A percentile compares a stretch with the other conserved stretches of the same genome.
Conservation (phyloP, 2,888 invertebrate species). For the Halictus ligatus region DNA sequence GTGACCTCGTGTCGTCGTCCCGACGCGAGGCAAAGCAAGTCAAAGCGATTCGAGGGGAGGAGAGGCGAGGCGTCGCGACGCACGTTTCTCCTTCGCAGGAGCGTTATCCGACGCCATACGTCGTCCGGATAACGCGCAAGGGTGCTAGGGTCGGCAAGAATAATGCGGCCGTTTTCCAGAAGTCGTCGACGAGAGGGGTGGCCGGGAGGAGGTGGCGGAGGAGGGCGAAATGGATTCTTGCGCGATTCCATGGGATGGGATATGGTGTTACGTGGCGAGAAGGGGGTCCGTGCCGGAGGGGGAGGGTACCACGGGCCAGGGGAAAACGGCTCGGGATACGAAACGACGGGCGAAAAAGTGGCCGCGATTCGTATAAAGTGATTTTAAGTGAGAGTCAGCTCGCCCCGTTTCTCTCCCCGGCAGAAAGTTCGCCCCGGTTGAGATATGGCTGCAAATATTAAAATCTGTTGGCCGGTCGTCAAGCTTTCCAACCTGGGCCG, state of each 20-base stretch:
- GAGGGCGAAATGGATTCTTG: conserved; percentile 68
- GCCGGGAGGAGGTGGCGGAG: background rate
- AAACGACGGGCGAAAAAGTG: conserved; percentile 73
- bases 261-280: conserved; percentile 63
- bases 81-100: conserved; percentile 52
- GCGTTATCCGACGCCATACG: conserved; percentile 67
- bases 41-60: background rate
- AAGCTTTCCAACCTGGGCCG: conserved; percentile 41
- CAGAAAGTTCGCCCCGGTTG: conserved; percentile 74
- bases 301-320: conserved; percentile 1
- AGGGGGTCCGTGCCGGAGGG: background rate
- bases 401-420: conserved; percentile 61
- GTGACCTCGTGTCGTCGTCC: background rate
- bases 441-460: conserved; percentile 81
- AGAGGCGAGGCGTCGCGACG: conserved; percentile 20
- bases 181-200: conserved; percentile 55
- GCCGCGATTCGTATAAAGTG: conserved; percentile 78
- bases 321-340: conserved; percentile 47
- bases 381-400: conserved; percentile 78
- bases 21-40: background rate
- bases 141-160: conserved; percentile 68
- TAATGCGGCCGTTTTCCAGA: conserved; percentile 72
- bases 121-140: conserved; percentile 69
- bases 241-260: conserved; percentile 70
- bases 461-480: conserved; percentile 75